Conservation (phyloP, 2,888 invertebrate genomes). For the Meliscaeva auricollis region DNA sequence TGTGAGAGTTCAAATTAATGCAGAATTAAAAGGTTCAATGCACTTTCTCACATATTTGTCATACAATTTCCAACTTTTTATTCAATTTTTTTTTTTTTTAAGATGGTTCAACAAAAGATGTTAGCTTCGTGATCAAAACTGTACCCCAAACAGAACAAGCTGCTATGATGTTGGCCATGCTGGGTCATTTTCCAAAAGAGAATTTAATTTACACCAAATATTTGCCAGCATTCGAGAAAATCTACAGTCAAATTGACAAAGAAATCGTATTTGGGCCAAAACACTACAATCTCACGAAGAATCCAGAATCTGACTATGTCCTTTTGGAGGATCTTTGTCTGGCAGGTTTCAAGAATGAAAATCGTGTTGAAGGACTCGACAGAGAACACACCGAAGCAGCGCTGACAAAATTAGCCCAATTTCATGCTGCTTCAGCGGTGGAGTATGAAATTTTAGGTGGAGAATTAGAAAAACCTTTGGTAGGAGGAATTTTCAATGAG, state of each 20-base stretch:
- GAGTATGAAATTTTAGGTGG: conserved; percentile 76
- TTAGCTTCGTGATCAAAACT: conserved; percentile 80
- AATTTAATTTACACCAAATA: conserved; percentile 80
- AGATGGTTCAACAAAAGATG: conserved; percentile 76
- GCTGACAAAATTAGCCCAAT: conserved; percentile 79
- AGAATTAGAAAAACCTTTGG: background rate
- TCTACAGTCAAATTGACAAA: conserved; percentile 79
- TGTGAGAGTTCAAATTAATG: conserved; percentile 78
- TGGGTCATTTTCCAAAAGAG: conserved; percentile 80
- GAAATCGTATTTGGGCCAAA: conserved; percentile 80
- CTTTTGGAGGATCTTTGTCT: conserved; percentile 81
- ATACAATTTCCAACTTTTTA: background rate
- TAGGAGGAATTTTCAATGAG: background rate
- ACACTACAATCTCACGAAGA: conserved; percentile 78
- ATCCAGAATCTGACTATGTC: conserved; percentile 79
- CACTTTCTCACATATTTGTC: background rate
- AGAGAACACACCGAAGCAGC: conserved; percentile 78
- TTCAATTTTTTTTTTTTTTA: background rate
- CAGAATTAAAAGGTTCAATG: conserved; percentile 76
- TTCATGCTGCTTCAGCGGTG: conserved; percentile 82
- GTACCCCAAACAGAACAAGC: conserved; percentile 76
- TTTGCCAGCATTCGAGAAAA: conserved; percentile 80
- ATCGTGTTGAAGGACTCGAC: conserved; percentile 79
- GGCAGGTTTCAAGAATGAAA: conserved; percentile 79
- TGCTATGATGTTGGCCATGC: conserved; percentile 63